These are phyloP conservation scores for Xanthorhoe spadicearia DNA, from an alignment of 2,888 invertebrate genomes.

Conservation along the genomic window DNA sequence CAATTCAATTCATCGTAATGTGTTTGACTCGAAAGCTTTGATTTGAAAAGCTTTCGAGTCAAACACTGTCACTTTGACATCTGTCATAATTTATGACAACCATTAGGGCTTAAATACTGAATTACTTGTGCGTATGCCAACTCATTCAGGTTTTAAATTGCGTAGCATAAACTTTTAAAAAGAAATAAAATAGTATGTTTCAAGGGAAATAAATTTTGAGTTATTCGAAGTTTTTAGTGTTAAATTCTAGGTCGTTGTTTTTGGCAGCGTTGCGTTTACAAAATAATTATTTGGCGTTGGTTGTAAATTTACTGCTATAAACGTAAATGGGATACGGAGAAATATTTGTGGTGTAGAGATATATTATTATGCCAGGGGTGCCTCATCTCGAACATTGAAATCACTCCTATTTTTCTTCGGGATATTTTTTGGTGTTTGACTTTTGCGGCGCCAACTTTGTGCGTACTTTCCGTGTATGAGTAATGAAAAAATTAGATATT, in stretches of 20 bases:
- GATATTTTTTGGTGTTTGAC: too few species aligned
- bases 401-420: too few species aligned
- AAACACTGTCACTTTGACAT: conserved; percentile 21
- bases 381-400: too few species aligned
- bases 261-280: conserved; percentile 26
- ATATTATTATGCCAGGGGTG: too few species aligned
- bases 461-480: too few species aligned
- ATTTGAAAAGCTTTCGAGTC: neutral
- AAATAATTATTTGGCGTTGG: conserved; percentile 29
- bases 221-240: conserved; percentile 23
- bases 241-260: conserved; percentile 24
- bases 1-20: too few species aligned
- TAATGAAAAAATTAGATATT: too few species aligned
- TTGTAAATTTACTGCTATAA: too few species aligned
- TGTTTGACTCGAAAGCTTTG: neutral
- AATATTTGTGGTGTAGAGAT: too few species aligned
- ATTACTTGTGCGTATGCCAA: neutral
- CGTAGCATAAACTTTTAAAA: neutral
- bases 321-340: too few species aligned
- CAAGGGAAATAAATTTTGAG: conserved; percentile 30
- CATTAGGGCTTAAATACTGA: neutral
- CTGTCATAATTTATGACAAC: conserved; percentile 20
- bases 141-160: neutral
- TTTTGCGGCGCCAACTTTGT: too few species aligned
- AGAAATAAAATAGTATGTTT: conserved; percentile 7